phyloP scores from a whole-genome alignment of 2,113 vertebrate species.

The Pongo abelii region DNA sequence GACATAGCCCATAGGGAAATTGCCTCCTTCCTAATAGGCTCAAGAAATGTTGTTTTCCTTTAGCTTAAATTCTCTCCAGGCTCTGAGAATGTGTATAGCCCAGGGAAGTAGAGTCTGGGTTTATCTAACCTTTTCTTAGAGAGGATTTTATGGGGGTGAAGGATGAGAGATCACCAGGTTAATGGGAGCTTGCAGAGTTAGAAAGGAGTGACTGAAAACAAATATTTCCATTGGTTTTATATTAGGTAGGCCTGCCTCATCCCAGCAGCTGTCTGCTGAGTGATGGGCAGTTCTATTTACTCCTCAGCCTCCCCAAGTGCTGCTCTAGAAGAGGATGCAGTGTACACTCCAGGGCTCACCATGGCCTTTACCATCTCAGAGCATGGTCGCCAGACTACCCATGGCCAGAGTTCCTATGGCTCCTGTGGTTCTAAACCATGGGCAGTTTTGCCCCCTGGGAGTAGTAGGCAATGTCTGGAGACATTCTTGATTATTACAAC shows the following conservation, averaged over 20 bases:
- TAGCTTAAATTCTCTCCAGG: not conserved
- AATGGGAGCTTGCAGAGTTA: not conserved
- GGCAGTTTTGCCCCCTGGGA: not conserved
- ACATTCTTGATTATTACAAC: not conserved
- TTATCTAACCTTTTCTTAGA: not conserved
- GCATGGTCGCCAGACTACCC: not conserved
- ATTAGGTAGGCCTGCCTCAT: not conserved
- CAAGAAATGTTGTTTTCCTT: not conserved
- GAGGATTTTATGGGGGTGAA: not conserved
- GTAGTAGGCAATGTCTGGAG: not conserved
- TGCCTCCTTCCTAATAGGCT: not conserved
- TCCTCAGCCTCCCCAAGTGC: not conserved
- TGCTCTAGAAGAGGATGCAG: not conserved
- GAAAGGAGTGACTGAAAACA: not conserved
- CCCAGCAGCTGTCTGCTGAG: not conserved
- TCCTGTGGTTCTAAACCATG: not conserved
- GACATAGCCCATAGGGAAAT: not conserved
- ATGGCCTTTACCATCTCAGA: not conserved
- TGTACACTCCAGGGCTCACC: not conserved
- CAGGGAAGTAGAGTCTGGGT: not conserved
- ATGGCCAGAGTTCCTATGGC: not conserved
- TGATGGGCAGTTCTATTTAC: fast-evolving
- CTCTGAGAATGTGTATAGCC: not conserved
- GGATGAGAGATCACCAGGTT: not conserved
- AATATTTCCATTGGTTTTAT: not conserved